phyloP scores from a whole-genome alignment of 2,888 invertebrate genomes.

The Teleiodes luculella region DNA sequence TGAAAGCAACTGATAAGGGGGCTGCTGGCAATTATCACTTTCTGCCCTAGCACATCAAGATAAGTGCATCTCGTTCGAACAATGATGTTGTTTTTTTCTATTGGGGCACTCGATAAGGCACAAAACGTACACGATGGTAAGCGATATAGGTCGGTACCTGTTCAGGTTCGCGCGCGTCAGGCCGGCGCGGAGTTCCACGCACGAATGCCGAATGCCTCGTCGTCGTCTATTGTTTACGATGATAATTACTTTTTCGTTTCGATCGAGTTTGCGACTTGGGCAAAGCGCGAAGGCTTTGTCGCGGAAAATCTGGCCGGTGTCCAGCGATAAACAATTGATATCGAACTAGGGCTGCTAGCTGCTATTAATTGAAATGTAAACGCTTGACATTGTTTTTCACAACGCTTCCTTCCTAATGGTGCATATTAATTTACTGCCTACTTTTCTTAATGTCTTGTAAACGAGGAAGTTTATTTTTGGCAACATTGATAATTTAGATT shows the following conservation, averaged over 20 bases:
- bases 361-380: background rate
- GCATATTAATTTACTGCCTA: background rate
- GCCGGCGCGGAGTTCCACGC: conserved; percentile 59
- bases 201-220: conserved; percentile 62
- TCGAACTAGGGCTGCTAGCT: background rate
- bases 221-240: conserved; percentile 70
- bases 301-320: conserved; percentile 59
- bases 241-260: conserved; percentile 71
- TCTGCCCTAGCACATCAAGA: conserved; percentile 41
- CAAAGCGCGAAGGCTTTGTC: conserved; percentile 51
- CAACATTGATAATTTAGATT: too few species aligned
- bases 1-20: conserved; percentile 38
- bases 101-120: conserved; percentile 57
- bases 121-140: conserved; percentile 46
- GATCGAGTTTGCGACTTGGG: conserved; percentile 63
- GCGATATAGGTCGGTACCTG: conserved; percentile 50
- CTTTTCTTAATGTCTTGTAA: background rate
- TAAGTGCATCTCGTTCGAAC: conserved; percentile 52
- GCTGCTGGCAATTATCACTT: conserved; percentile 31
- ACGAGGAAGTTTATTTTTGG: background rate
- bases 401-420: background rate
- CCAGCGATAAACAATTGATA: too few species aligned
- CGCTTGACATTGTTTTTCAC: background rate
- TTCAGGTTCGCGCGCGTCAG: conserved; percentile 55
- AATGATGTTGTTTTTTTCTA: conserved; percentile 33